phyloP scores from a whole-genome alignment of 2,797 vertebrate genomes.

The Knipowitschia caucasica region DNA sequence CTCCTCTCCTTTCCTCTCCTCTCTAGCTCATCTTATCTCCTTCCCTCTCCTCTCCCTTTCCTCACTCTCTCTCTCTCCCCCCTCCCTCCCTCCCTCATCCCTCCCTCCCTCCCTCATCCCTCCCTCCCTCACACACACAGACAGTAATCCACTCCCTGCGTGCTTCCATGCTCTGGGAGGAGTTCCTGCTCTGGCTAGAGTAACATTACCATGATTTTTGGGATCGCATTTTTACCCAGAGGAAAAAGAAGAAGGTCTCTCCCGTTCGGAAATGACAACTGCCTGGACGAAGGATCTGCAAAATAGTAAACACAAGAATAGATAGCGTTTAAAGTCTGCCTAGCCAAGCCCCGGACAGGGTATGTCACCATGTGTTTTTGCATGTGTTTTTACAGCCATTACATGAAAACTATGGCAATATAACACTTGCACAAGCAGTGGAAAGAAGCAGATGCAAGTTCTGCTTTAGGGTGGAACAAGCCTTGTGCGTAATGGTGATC shows the following conservation, averaged over 20 bases:
- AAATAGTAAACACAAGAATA: constrained; percentile 43
- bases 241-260: constrained; percentile 61
- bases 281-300: constrained; percentile 27
- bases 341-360: constrained; percentile 47
- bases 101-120: no score
- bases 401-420: not conserved
- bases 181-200: constrained; percentile 7
- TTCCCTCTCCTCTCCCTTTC: not conserved
- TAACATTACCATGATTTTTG: constrained; percentile 67
- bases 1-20: no score
- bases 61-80: not conserved
- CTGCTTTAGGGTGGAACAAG: not conserved
- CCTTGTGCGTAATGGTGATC: not conserved
- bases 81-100: not conserved
- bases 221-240: constrained; percentile 64
- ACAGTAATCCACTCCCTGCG: constrained; percentile 76
- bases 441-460: not conserved
- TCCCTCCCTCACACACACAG: no score
- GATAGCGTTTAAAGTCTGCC: constrained; percentile 52
- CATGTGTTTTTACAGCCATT: not conserved
- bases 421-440: not conserved
- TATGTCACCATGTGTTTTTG: constrained; percentile 14
- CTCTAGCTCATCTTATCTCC: not conserved
- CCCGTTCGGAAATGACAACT: constrained; percentile 72
- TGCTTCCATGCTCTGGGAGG: constrained; percentile 51